These are phyloP conservation scores for Amphipoea oculea DNA, from an alignment of 2,888 invertebrate genomes.

Conservation along the genomic window DNA sequence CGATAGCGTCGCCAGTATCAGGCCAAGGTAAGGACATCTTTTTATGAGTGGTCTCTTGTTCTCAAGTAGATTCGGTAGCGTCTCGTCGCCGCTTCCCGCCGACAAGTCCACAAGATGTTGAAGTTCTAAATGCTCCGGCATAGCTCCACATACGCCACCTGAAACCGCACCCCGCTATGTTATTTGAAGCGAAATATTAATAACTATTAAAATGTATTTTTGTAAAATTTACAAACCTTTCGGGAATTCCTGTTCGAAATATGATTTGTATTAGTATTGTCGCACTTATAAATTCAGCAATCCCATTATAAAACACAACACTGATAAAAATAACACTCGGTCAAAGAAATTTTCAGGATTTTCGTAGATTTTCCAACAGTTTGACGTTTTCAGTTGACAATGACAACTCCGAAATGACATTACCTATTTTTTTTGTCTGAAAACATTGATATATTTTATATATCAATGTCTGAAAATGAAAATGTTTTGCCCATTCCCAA, in stretches of 20 bases:
- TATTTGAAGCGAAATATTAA: conserved; percentile 49
- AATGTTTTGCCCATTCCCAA: conserved; percentile 27
- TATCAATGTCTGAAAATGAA: neutral
- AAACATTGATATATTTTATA: no score
- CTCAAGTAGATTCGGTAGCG: conserved; percentile 84
- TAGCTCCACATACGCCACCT: conserved; percentile 75
- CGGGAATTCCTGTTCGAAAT: conserved; percentile 18
- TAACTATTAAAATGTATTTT: conserved; percentile 7
- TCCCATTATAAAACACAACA: conserved; percentile 47
- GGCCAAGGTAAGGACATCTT: conserved; percentile 94
- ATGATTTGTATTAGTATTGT: neutral
- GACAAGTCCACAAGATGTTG: conserved; percentile 94
- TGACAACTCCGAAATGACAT: conserved; percentile 11
- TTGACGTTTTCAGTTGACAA: conserved; percentile 44
- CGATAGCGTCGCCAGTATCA: conserved; percentile 95
- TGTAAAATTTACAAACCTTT: conserved; percentile 49
- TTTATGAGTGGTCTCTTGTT: conserved; percentile 87
- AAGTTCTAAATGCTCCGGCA: conserved; percentile 95
- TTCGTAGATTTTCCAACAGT: conserved; percentile 29
- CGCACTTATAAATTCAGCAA: conserved; percentile 27
- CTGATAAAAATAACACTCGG: conserved; percentile 36
- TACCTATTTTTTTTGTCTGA: neutral
- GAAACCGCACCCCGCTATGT: conserved; percentile 66
- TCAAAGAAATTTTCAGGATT: conserved; percentile 48
- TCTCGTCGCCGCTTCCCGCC: conserved; percentile 88